phyloP scores from a whole-genome alignment of 2,797 vertebrate genomes.

The Ambastaia sidthimunki region DNA sequence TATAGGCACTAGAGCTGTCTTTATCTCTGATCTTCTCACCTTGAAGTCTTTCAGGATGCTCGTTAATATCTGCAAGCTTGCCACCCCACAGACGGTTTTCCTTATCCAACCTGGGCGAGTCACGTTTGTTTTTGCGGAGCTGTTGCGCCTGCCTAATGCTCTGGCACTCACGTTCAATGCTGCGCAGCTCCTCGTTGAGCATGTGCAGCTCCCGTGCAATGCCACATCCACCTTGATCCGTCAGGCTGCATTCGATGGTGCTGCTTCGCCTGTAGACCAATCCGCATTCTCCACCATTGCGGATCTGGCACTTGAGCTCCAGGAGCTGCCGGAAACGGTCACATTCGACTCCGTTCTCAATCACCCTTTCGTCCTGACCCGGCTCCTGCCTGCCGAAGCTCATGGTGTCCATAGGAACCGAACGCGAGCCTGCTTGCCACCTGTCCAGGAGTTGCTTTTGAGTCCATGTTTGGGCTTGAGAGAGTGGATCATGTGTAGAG shows the following conservation, averaged over 20 bases:
- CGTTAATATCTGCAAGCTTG: constrained; percentile 87
- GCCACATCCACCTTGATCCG: constrained; percentile 72
- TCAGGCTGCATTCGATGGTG: constrained; percentile 86
- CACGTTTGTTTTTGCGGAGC: constrained; percentile 78
- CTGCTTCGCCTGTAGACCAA: constrained; percentile 93
- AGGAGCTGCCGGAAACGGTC: constrained; percentile 91
- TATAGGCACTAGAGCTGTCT: constrained; percentile 95
- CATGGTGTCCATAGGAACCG: constrained; percentile 57
- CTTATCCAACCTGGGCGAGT: constrained; percentile 62
- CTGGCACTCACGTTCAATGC: constrained; percentile 94
- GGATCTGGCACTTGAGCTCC: constrained; percentile 94
- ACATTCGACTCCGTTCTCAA: constrained; percentile 75
- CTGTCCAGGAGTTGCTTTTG: constrained; percentile 72
- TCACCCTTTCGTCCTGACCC: constrained; percentile 61
- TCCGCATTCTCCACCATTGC: constrained; percentile 88
- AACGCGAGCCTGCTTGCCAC: constrained; percentile 72
- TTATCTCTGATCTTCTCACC: constrained; percentile 82
- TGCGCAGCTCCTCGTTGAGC: constrained; percentile 92
- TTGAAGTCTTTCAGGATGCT: constrained; percentile 87
- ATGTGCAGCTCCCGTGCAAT: constrained; percentile 91
- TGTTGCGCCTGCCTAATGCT: constrained; percentile 95
- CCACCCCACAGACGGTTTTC: constrained; percentile 74
- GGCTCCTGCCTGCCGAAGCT: constrained; percentile 47
- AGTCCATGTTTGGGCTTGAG: constrained; percentile 67
- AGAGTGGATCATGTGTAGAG: constrained; percentile 85